A percentile compares a stretch with the other conserved stretches of the same genome.
phyloP scores from a whole-genome alignment of 2,113 vertebrate genomes.

The Pachycephala philippinensis region DNA sequence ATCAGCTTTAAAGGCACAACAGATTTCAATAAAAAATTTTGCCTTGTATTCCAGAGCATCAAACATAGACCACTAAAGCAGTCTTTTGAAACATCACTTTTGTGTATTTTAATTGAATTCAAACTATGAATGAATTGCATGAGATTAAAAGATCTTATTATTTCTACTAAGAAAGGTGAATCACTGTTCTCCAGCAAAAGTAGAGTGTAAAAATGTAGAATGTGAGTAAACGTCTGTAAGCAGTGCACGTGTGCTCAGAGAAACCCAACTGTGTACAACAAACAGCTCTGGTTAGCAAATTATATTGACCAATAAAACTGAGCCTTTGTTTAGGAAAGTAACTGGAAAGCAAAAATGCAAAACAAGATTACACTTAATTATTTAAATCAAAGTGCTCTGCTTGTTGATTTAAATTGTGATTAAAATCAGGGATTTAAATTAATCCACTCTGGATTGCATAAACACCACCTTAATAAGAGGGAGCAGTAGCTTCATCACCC shows the following conservation, averaged over 20 bases:
- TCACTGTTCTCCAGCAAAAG: background rate
- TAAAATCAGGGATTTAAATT: constrained; percentile 59
- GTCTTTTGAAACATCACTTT: background rate
- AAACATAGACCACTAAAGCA: background rate
- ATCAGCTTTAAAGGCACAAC: background rate
- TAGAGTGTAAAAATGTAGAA: background rate
- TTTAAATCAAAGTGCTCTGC: constrained; percentile 46
- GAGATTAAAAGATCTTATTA: background rate
- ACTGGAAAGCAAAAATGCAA: constrained; percentile 59
- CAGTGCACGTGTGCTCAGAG: background rate
- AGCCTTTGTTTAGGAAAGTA: constrained; percentile 43
- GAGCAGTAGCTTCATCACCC: background rate
- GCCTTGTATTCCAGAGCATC: background rate
- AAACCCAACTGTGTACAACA: background rate
- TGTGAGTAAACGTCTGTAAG: background rate
- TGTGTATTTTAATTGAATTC: background rate
- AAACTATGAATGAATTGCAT: background rate
- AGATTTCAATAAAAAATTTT: background rate
- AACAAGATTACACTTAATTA: constrained; percentile 41
- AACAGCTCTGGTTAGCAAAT: constrained; percentile 11
- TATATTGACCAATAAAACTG: constrained; percentile 18
- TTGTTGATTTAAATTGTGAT: constrained; percentile 54
- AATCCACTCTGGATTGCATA: constrained; percentile 37
- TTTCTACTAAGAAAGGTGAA: background rate
- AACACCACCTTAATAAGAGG: background rate